Evolutionary conservation across 2,113 vertebrate genomes (phyloP), one percentile per base, ranked within the genome.

Genomic region (Hippocampus guttulatus): DNA sequence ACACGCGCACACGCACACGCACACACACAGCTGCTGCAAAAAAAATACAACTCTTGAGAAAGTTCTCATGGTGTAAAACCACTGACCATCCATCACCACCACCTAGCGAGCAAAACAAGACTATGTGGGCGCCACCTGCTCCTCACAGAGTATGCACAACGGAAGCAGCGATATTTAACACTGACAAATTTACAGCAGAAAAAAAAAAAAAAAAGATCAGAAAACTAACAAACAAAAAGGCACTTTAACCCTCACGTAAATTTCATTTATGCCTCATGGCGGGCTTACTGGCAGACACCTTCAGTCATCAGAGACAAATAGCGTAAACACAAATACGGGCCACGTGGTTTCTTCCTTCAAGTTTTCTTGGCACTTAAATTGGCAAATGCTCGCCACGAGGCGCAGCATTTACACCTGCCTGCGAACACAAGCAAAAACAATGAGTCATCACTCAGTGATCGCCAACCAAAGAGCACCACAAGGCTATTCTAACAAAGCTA

Each of bases 141-240:
- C 58, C 52, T 55, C 21, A 8, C 52, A 15, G 7, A 61, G 27
- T 30, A 61, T 15, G 58, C 27, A 61, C 27, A 61, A 58, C 21
- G 21, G 70, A 73, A 68, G 67, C 47, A 1, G 75, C 62, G 33
- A 63, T 55, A 71, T 54, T 58, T 60, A 77, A 79, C 76, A 81
- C 76, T 64, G 72, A 80, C 69, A 21, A 71, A n/a, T 76, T 81
- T 76, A 87, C 87, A 88, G 82, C 83, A 87, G 82, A 33, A 33
- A 33, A 33, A 33, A 5, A 30, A 30, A 30, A 30, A 68, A 76
- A 60, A 11, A 27, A 33, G 58, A 27, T 30, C 25, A 3, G 58
- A 75, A 75, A 69, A 15, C 14, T 0, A 69, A 40, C 64, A 18
- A 41, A 69, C 57, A 52, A 62, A 69, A 73, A 47, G 18, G 70